phyloP scores from a whole-genome alignment of 2,113 vertebrate genomes.

The Diglossa brunneiventris region DNA sequence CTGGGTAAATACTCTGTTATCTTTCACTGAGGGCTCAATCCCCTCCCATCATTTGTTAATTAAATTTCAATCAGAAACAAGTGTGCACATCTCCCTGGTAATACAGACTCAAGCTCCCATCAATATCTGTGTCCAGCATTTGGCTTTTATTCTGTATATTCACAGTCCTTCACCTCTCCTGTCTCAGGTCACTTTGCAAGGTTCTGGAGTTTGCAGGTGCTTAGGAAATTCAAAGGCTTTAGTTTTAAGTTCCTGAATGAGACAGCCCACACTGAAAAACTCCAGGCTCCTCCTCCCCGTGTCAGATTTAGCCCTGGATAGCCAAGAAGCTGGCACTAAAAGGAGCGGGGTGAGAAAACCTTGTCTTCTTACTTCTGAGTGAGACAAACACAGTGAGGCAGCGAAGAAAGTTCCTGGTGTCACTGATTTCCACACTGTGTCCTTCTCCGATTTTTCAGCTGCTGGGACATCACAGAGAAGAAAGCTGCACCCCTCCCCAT shows the following conservation, averaged over 20 bases:
- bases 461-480: neutral
- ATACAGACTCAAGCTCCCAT: neutral
- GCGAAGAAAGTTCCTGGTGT: neutral
- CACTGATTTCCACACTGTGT: neutral
- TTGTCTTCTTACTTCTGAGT: neutral
- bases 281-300: neutral
- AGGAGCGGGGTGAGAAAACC: neutral
- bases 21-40: neutral
- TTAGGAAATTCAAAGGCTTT: neutral
- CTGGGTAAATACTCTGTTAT: neutral
- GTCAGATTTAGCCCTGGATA: neutral
- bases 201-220: neutral
- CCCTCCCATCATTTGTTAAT: conserved; percentile 15
- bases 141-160: conserved; percentile 37
- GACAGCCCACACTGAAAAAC: neutral
- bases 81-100: neutral
- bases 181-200: neutral
- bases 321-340: neutral
- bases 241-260: neutral
- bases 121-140: neutral
- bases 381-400: neutral
- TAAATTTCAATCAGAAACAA: neutral
- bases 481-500: conserved; percentile 2
- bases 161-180: neutral
- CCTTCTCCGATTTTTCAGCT: neutral